Evolutionary conservation across 2,797 vertebrate genomes (phyloP).

Genomic region (Lates japonicus): DNA sequence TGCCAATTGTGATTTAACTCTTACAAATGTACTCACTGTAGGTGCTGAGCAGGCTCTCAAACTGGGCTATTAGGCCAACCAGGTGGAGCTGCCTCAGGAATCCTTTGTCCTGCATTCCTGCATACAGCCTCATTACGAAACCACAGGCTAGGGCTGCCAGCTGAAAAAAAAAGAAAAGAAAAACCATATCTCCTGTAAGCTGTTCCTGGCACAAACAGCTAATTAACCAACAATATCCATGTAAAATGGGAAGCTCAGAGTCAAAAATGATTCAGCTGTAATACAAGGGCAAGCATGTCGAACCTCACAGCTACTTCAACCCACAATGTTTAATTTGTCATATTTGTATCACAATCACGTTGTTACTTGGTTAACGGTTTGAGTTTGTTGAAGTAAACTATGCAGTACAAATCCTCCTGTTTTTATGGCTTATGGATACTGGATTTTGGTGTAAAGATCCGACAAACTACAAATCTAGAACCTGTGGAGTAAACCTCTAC

Average conservation of each 20-base stretch:
- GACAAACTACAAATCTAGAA: neutral
- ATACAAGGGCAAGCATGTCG: neutral
- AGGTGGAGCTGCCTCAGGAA: conserved; percentile 95
- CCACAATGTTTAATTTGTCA: neutral
- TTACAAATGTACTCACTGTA: conserved; percentile 91
- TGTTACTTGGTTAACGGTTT: neutral
- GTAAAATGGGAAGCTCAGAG: neutral
- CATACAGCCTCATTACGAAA: conserved; percentile 93
- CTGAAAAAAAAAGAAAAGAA: conserved; percentile 73
- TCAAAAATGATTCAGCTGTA: neutral
- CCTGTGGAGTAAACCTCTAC: neutral
- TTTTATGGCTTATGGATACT: too few species aligned
- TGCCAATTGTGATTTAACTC: neutral
- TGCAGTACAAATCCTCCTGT: neutral
- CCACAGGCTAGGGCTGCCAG: conserved; percentile 95
- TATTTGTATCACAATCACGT: neutral
- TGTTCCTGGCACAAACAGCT: neutral
- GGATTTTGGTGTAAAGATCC: neutral
- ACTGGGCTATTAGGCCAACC: conserved; percentile 94
- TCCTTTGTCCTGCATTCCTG: conserved; percentile 91
- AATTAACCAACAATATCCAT: neutral
- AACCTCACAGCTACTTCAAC: conserved; percentile 1
- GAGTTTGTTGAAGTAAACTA: neutral
- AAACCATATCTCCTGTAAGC: neutral
- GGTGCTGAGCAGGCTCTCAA: conserved; percentile 97